Evolutionary conservation across 2,888 invertebrate species (phyloP).

Genomic region (Pseudeuparius sepicola): DNA sequence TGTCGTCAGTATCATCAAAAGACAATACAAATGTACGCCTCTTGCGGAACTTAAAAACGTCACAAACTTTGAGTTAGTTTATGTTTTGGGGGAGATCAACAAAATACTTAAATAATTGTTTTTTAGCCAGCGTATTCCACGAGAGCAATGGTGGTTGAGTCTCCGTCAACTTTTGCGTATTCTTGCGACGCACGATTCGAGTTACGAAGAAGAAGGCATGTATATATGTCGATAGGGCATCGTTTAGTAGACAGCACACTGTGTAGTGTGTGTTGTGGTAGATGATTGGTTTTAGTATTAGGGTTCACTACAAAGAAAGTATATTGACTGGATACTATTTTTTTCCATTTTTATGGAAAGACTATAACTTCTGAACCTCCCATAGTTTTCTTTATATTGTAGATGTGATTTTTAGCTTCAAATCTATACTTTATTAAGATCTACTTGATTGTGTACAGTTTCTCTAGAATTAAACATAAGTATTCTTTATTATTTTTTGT

Average conservation of each 20-base stretch:
- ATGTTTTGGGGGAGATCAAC: conserved; percentile 5
- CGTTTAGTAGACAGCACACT: conserved; percentile 20
- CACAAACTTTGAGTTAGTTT: conserved; percentile 72
- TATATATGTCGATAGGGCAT: conserved; percentile 68
- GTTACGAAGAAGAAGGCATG: conserved; percentile 84
- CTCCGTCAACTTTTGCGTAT: conserved; percentile 86
- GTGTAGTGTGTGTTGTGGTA: too few relatives aligned
- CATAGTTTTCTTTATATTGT: too few relatives aligned
- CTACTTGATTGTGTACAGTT: too few relatives aligned
- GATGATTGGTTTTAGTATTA: too few relatives aligned
- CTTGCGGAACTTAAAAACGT: conserved; percentile 64
- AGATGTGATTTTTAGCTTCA: too few relatives aligned
- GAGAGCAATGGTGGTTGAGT: conserved; percentile 94
- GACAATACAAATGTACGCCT: conserved; percentile 77
- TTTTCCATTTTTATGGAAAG: too few relatives aligned
- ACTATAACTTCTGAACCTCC: too few relatives aligned
- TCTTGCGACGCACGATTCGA: conserved; percentile 87
- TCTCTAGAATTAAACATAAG: too few relatives aligned
- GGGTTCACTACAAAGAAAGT: too few relatives aligned
- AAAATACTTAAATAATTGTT: conserved; percentile 13
- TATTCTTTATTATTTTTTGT: too few relatives aligned
- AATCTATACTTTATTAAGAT: too few relatives aligned
- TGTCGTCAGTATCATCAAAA: conserved; percentile 65
- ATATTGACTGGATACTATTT: too few relatives aligned
- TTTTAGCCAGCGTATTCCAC: conserved; percentile 76